These are phyloP conservation scores for Argynnis bischoffii DNA, from an alignment of 2,888 invertebrate species.

Conservation along the genomic window DNA sequence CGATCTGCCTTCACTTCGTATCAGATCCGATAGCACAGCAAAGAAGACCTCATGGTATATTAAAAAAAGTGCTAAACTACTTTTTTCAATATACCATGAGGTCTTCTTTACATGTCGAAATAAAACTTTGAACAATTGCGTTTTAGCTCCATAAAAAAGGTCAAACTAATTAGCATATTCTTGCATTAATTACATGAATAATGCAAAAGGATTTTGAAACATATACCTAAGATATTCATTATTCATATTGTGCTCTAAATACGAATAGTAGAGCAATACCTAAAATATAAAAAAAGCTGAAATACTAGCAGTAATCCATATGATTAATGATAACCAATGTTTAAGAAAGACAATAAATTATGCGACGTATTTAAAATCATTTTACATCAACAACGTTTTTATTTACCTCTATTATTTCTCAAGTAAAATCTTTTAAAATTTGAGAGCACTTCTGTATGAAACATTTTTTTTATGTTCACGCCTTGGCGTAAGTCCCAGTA, in stretches of 20 bases:
- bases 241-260: too few species aligned
- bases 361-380: slow-evolving; percentile 6
- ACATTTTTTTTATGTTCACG: slow-evolving; percentile 40
- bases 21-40: too few species aligned
- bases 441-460: slow-evolving; percentile 31
- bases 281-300: not conserved
- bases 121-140: not conserved
- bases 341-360: not conserved
- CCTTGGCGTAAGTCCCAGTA: slow-evolving; percentile 65
- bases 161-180: too few species aligned
- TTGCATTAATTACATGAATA: too few species aligned
- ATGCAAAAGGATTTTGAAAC: not conserved
- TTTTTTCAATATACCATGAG: too few species aligned
- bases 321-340: too few species aligned
- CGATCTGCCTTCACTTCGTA: not conserved
- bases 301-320: not conserved
- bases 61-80: too few species aligned
- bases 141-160: not conserved
- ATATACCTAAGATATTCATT: too few species aligned
- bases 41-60: too few species aligned
- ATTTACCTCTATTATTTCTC: slow-evolving; percentile 24
- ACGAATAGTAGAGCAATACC: not conserved
- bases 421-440: slow-evolving; percentile 27
- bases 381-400: slow-evolving; percentile 10
- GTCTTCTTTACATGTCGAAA: too few species aligned